These are phyloP conservation scores for Norana najaformis DNA, from an alignment of 2,888 invertebrate species.

Conservation along the genomic window DNA sequence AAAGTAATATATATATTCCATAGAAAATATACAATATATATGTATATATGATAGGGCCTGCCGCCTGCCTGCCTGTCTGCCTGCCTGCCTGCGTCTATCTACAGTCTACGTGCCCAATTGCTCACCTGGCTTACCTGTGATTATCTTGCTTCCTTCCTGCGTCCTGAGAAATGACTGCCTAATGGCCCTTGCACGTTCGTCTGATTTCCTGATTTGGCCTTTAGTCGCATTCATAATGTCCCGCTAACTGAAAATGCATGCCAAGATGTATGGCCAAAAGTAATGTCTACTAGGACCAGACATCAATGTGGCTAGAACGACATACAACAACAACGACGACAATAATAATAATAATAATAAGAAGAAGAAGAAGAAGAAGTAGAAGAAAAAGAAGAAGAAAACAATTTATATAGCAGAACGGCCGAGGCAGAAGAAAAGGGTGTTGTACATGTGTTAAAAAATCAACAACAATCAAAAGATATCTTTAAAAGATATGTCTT, in stretches of 20 bases:
- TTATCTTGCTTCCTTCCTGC: background rate
- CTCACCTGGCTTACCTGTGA: constrained; percentile 13
- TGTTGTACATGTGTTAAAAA: too few relatives aligned
- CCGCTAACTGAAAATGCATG: background rate
- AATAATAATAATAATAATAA: too few relatives aligned
- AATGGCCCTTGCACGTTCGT: background rate
- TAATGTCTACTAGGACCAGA: background rate
- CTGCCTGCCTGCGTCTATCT: background rate
- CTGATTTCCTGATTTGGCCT: background rate
- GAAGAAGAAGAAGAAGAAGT: too few relatives aligned
- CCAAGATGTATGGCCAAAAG: background rate
- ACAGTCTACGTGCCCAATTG: background rate
- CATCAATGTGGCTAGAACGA: background rate
- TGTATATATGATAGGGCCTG: too few relatives aligned
- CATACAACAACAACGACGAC: too few relatives aligned
- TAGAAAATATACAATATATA: too few relatives aligned
- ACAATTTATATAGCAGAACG: too few relatives aligned
- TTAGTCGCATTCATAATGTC: background rate
- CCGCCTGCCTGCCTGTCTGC: background rate
- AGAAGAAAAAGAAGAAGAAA: too few relatives aligned
- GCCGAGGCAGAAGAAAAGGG: too few relatives aligned
- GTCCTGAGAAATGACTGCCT: background rate
- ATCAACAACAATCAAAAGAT: too few relatives aligned
- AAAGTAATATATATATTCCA: too few relatives aligned
- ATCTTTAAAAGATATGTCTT: too few relatives aligned